Evolutionary conservation across 2,113 vertebrate species (phyloP), one percentile per base, ranked within the genome.

Genomic region (Spermophilus dauricus): DNA sequence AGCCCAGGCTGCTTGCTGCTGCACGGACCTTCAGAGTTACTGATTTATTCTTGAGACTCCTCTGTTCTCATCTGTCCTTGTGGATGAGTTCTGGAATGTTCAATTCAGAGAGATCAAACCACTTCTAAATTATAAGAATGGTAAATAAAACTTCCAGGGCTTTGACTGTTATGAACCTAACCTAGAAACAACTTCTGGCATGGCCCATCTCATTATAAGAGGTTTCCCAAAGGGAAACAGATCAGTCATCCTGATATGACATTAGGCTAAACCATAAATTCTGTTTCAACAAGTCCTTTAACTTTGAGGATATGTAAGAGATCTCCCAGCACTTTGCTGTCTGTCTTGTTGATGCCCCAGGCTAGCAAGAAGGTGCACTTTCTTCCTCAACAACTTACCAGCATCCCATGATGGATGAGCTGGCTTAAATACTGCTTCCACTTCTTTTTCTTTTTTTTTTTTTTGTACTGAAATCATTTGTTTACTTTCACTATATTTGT

Each of bases 261-360:
- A 48, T 53, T 67, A 48, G 5, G 28, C 45, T 63, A 39, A 80
- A 18, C 45, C 24, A 99, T 98, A 99, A 99, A 98, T 99, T 99
- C 32, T 99, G 99, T 98, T 99, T 99, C 98, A 99, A 99, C 4
- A 99, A 99, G 0, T 99, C 99, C 98, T 99, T 99, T 98, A 99
- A 99, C 99, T 99, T 99, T 0, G 99, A 99, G 97, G 99, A 99
- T 97, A 99, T 99, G 99, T 99, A 99, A 95, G 99, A 99, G 96
- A 99, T 99, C 97, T 99, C 99, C 3, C 99, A 99, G 92, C 99
- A 99, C 98, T 99, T 99, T 97, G 99, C 99, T 5, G 99, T 99
- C 77, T 99, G 99, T 94, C 99, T 99, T 0, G 99, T 99, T 51
- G 99, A 26, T 99, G 89, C 99, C 87, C 99, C 99, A 20, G 99